Evolutionary conservation across 23 tunicate genomes (phyloP).

Genomic region (Ciona savignyi): DNA sequence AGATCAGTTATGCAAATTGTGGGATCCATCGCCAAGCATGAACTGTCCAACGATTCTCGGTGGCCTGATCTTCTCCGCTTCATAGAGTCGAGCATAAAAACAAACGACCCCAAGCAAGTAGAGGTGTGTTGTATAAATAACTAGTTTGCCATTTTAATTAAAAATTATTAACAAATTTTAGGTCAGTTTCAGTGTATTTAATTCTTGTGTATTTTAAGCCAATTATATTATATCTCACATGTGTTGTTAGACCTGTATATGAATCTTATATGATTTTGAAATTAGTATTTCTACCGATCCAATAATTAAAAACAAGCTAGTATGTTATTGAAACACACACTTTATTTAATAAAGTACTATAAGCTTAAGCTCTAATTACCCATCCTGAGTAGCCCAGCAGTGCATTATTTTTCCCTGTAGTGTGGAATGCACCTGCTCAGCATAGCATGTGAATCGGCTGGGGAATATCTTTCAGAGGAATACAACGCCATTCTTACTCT

Average conservation of each 20-base stretch:
- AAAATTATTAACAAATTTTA: too few species aligned
- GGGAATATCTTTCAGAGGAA: conserved; percentile 31
- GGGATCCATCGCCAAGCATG: conserved; percentile 61
- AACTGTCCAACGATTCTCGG: conserved; percentile 20
- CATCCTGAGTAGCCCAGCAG: too few species aligned
- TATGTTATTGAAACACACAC: too few species aligned
- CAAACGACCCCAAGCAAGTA: conserved; percentile 17
- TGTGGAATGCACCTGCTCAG: conserved; percentile 39
- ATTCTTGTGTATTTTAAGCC: too few species aligned
- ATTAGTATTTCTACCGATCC: not conserved
- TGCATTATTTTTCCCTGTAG: conserved; percentile 16
- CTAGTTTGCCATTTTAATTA: too few species aligned
- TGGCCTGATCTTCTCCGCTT: conserved; percentile 64
- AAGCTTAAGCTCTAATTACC: too few species aligned
- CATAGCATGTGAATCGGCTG: conserved; percentile 55
- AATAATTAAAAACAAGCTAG: too few species aligned
- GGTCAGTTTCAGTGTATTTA: conserved; percentile 9
- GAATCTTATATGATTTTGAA: not conserved
- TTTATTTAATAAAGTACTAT: too few species aligned
- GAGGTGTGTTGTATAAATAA: too few species aligned
- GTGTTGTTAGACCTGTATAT: not conserved
- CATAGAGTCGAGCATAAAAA: conserved; percentile 14
- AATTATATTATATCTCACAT: too few species aligned
- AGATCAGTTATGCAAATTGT: conserved; percentile 65
- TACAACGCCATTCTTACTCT: conserved; percentile 41